Base-by-base conservation (phyloP, 2,797 vertebrate species). In the Artibeus lituratus region DNA sequence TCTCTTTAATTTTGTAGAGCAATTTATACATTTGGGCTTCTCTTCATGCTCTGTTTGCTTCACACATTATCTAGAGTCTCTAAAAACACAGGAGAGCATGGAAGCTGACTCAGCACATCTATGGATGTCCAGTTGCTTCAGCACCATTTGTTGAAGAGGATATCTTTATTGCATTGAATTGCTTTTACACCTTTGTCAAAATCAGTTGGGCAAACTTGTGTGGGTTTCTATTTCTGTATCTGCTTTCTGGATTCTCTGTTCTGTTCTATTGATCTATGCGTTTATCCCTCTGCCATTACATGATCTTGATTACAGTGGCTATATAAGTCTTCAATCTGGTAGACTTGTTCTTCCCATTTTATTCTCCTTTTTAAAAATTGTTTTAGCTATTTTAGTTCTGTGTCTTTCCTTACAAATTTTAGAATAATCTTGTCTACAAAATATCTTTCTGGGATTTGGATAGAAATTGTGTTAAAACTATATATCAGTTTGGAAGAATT, bases 371-470 rank as follows among this genome's bases (percentile, higher is more conserved):
- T 47, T 51, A 21, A n/a, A 73, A 65, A 44, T 55, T 85, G 12
- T 76, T 73, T 70, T 35, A 92, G 51, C 44, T 73, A 10, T 84
- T 84, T 84, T 74, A 22, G 47, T 73, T 94, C 62, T 94, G 62
- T 47, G 51, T 35, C 26, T 87, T 95, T 81, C 35, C 67, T 62
- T 80, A 32, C 10, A 88, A 22, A 84, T 80, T 91, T 94, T 65
- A 94, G 44, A 92, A 86, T 85, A 62, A 47, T 89, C 39, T 92
- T 88, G 14, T 74, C 65, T 80, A 73, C 37, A 37, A 96, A 83
- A n/a, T 32, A 19, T 70, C 59, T 84, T 91, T 29, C 55, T 85
- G 39, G 24, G 7, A 88, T 69, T 91, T 80, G 59, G 55, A 85
- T 53, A 51, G 39, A 12, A 95, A 91, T 39, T 35, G 5, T 55